phyloP scores from a whole-genome alignment of 2,113 vertebrate species.

The Ursus arctos region DNA sequence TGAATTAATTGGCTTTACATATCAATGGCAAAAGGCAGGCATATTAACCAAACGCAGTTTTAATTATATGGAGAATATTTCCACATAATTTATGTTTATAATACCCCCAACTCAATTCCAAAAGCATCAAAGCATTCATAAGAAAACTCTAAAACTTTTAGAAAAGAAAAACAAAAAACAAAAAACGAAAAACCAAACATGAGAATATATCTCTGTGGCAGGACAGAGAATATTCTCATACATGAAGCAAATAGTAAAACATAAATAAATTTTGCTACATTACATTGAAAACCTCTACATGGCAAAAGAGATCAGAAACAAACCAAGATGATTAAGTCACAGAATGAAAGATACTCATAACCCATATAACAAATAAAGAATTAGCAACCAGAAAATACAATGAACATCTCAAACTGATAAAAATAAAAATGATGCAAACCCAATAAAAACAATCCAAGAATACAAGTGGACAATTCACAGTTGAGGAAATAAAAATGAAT shows the following conservation, averaged over 20 bases:
- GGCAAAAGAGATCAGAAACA: neutral
- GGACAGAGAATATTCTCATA: neutral
- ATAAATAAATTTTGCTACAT: neutral
- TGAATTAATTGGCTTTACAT: neutral
- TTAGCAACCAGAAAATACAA: neutral
- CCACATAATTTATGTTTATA: neutral
- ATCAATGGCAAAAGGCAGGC: neutral
- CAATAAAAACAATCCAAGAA: constrained; percentile 8
- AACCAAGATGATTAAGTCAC: neutral
- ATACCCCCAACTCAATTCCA: neutral
- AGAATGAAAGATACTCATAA: neutral
- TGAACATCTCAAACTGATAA: neutral
- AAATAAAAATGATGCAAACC: neutral
- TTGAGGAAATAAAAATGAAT: neutral
- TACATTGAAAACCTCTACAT: neutral
- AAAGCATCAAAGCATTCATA: neutral
- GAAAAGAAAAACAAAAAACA: neutral
- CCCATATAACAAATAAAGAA: neutral
- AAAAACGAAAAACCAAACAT: neutral
- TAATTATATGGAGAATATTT: neutral
- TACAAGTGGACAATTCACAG: neutral
- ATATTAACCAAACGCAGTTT: neutral
- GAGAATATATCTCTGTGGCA: neutral
- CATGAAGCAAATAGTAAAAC: neutral
- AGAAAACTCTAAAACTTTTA: neutral